Evolutionary conservation across 2,797 vertebrate genomes (phyloP).

Genomic region (Premnoplex brunnescens): DNA sequence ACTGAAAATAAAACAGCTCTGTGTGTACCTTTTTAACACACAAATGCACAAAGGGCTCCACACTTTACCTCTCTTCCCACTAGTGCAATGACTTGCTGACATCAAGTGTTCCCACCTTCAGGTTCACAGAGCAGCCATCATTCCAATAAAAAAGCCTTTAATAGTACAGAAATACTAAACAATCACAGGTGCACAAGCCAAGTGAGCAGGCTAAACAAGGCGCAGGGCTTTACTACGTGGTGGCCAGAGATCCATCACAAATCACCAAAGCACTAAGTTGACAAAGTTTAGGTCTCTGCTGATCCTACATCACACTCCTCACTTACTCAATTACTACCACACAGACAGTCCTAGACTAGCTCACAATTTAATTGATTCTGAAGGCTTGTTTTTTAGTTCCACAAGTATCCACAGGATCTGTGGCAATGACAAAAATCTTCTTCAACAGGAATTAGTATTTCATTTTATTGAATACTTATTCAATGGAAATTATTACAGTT

Average conservation of each 20-base stretch:
- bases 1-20: neutral
- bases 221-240: neutral
- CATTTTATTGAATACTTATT: neutral
- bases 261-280: neutral
- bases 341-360: neutral
- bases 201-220: neutral
- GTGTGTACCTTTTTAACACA: neutral
- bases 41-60: neutral
- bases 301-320: neutral
- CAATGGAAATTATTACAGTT: neutral
- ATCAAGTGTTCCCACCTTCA: neutral
- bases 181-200: neutral
- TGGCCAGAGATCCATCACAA: neutral
- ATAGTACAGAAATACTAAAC: neutral
- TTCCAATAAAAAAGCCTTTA: neutral
- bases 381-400: neutral
- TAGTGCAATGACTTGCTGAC: neutral
- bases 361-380: neutral
- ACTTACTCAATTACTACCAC: neutral
- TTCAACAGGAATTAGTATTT: neutral
- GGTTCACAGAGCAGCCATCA: neutral
- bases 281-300: neutral
- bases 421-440: neutral
- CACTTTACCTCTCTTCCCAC: neutral
- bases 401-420: neutral